Evolutionary conservation across 2,888 invertebrate species (phyloP), one percentile per base, ranked within the genome.

Genomic region (Aleiodes alternator): DNA sequence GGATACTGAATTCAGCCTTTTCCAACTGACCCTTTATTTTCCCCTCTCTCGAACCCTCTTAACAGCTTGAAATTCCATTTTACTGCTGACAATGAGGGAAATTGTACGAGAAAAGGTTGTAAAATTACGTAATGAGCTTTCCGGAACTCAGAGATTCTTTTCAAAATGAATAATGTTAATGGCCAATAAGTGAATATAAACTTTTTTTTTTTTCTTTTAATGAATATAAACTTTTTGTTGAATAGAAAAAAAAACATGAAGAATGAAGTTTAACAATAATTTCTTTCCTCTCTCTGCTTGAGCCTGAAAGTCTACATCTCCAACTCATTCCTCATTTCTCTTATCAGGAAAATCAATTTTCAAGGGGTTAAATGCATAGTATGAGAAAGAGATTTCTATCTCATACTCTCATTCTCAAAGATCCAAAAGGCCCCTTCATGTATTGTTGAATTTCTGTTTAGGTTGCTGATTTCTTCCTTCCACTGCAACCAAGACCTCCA

Each of bases 391-490:
- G 64, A 64, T 64, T 48, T 48, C 64, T 48, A 64, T 64, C 64
- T 43, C 48, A 43, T 12, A 43, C 48, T 64, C 48, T 48, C 64
- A 64, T 64, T 64, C 64, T 48, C 64, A 3, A 16, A 64, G 64
- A 64, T 48, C 43, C 9, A 64, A 64, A 64, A 48, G 64, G 38
- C 48, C 48, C 4, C 64, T 64, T 38, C 64, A 64, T 48, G 64
- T 64, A 64, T 64, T 64, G 64, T 64, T 64, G 43, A 64, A 64
- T 16, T 64, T 64, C 48, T 48, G 64, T 64, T 64, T 64, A 38
- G 64, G 43, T 64, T 64, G 64, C 38, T 34, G 64, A 64, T 64
- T 78, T 72, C 77, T 74, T 70, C 75, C 73, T 6, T 43, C 43
- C 64, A 29, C 43, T 64, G 64, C 64, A 61, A 23, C 38, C 43